Conservation (phyloP, 2,113 vertebrate species). For the Stercorarius parasiticus region DNA sequence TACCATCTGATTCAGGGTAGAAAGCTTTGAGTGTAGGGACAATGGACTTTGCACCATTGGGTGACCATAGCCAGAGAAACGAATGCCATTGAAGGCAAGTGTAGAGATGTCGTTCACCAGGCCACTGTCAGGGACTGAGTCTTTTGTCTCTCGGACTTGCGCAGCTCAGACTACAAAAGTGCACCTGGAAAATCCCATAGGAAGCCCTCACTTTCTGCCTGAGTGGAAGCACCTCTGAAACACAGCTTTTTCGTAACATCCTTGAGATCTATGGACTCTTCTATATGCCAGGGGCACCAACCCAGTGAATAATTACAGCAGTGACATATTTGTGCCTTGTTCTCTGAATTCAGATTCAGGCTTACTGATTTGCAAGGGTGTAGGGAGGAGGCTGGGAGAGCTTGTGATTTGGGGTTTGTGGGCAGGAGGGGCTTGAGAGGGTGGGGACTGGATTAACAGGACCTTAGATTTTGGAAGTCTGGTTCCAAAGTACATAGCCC, state of each 20-base stretch:
- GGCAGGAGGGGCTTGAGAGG: fast-evolving
- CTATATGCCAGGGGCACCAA: fast-evolving
- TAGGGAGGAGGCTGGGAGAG: not conserved
- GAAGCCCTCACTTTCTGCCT: not conserved
- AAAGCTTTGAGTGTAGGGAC: not conserved
- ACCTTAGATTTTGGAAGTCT: not conserved
- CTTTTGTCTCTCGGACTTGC: not conserved
- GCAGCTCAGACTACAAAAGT: not conserved
- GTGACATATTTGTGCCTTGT: not conserved
- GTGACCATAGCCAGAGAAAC: not conserved
- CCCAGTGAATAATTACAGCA: not conserved
- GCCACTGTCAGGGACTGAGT: not conserved
- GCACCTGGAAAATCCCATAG: not conserved
- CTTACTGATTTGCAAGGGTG: not conserved
- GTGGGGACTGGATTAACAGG: not conserved
- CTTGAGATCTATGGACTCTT: not conserved
- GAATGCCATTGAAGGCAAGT: not conserved
- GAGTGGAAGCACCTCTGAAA: not conserved
- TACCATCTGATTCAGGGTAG: not conserved
- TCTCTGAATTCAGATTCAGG: not conserved
- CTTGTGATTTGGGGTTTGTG: not conserved
- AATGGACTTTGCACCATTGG: fast-evolving
- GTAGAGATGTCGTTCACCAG: not conserved
- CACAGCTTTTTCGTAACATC: not conserved
- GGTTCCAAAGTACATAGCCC: not conserved